Percentiles rank a stretch among this genome's conserved stretches.
These are phyloP conservation scores for Psittacula echo DNA, from an alignment of 2,797 vertebrate genomes.

Conservation along the genomic window DNA sequence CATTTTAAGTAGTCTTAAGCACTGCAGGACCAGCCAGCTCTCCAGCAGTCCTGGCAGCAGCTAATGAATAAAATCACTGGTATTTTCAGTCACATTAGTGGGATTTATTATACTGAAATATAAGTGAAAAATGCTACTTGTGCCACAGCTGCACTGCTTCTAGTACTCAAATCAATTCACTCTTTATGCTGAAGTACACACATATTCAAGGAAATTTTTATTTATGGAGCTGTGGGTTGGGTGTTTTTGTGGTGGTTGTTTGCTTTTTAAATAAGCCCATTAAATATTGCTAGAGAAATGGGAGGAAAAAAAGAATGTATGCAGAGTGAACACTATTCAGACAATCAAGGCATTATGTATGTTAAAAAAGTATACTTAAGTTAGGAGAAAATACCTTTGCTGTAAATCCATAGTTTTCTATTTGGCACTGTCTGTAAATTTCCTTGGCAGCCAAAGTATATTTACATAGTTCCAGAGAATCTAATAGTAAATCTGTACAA, in stretches of 20 bases:
- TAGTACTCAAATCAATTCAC: neutral
- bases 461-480: conserved; percentile 93
- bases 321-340: neutral
- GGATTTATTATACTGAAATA: neutral
- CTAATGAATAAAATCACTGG: neutral
- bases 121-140: neutral
- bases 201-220: neutral
- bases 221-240: neutral
- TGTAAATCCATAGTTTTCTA: conserved; percentile 88
- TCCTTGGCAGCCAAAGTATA: conserved; percentile 88
- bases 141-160: neutral
- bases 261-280: neutral
- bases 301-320: neutral
- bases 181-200: neutral
- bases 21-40: neutral
- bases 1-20: conserved; percentile 22
- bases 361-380: neutral
- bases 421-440: conserved; percentile 92
- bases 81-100: neutral
- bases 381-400: conserved; percentile 82
- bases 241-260: neutral
- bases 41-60: neutral
- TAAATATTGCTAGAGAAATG: neutral
- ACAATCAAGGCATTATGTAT: neutral
- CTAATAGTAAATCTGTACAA: conserved; percentile 88